Evolutionary conservation across 2,888 invertebrate genomes (phyloP), one percentile per base, ranked within the genome.

Genomic region (Xestia xanthographa): DNA sequence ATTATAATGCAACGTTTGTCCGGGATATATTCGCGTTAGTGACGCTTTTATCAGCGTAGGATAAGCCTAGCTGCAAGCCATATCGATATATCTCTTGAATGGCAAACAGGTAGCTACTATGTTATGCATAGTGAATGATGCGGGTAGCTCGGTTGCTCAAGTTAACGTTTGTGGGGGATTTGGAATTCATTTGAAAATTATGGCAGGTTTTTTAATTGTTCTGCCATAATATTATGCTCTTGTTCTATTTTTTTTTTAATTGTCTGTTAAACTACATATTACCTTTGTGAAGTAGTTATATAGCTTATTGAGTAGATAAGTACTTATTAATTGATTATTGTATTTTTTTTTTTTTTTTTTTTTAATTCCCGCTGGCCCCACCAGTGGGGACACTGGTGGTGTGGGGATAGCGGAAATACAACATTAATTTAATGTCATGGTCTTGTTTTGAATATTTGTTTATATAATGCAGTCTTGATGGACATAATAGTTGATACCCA

Each of bases 81-180:
- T 85, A 77, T 72, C 70, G 79, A 78, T 72, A 60, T 78, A 83
- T 86, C 75, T 73, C 67, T 66, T 72, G 85, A 78, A 72, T 83
- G 14, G 43, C 86, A 79, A 83, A 83, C 84, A 83, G 79, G 80
- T 79, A 66, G 66, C 62, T 67, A 65, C 53, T 76, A 66, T n/a
- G 56, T 63, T 72, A 75, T 82, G 67, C 70, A 63, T 41, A 50
- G 63, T 50, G 6, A 29, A 53, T 80, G 53, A 84, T 84, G 85
- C 82, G 76, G 63, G 85, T 53, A 43, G 26, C 41, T 66, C 17
- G 29, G 58, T 45, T 38, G 12, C 50, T 68, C 62, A 58, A 70
- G 38, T 53, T 53, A 34, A 34, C 34, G 56, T 75, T 73, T 73
- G 29, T 17, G 9, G 62, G n/a, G n/a, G 11, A 56, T 81, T n/a